Evolutionary conservation across 1,140 invertebrate species (phyloP).

Genomic region (Parasteatoda tepidariorum): DNA sequence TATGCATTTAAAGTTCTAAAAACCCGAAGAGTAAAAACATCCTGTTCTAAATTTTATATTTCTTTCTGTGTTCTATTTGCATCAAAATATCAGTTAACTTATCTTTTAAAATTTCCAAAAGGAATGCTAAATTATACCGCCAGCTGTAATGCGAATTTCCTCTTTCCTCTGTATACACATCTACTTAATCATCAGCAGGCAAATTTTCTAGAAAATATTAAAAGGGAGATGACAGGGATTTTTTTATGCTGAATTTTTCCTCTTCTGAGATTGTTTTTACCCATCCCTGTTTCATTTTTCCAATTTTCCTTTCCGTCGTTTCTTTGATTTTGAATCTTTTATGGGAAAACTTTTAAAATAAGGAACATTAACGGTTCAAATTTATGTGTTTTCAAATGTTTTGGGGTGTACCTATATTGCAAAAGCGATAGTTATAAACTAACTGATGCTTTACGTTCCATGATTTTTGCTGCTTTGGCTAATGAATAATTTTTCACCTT

Average conservation of each 20-base stretch:
- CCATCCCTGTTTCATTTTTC: neutral
- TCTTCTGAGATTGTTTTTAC: neutral
- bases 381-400: too few species aligned
- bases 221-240: neutral
- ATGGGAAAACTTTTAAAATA: neutral
- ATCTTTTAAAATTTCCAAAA: neutral
- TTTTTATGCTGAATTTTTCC: neutral
- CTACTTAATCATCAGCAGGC: neutral
- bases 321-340: neutral
- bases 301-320: neutral
- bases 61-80: too few species aligned
- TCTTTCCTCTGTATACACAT: neutral
- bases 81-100: too few species aligned
- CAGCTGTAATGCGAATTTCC: conserved; percentile 22
- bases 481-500: too few species aligned
- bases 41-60: too few species aligned
- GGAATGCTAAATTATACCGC: neutral
- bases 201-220: conserved; percentile 19
- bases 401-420: too few species aligned
- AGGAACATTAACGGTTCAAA: too few species aligned
- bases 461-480: too few species aligned
- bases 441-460: too few species aligned
- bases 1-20: too few species aligned
- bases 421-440: too few species aligned
- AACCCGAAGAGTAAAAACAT: too few species aligned